These are phyloP conservation scores for Euwallacea similis DNA, from an alignment of 1,140 invertebrate species.

Conservation along the genomic window DNA sequence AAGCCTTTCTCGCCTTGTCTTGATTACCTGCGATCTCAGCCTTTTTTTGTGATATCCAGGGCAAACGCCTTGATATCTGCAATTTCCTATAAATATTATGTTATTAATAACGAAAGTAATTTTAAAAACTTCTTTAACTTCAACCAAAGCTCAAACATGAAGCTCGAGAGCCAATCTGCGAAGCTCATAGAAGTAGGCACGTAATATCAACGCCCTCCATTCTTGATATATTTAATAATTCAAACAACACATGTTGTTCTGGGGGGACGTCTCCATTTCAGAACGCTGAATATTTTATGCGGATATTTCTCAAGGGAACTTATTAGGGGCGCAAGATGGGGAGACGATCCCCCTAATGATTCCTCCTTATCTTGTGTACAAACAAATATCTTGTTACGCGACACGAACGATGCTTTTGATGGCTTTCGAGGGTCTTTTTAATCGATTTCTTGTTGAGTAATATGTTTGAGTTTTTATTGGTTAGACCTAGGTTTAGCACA, in stretches of 20 bases:
- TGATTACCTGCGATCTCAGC: neutral
- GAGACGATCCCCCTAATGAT: constrained; percentile 21
- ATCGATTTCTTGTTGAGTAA: neutral
- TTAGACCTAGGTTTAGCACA: too few relatives aligned
- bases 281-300: constrained; percentile 22
- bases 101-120: too few relatives aligned
- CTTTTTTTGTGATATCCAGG: too few relatives aligned
- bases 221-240: too few relatives aligned
- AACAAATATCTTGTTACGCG: constrained; percentile 32
- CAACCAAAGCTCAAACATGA: too few relatives aligned
- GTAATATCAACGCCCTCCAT: too few relatives aligned
- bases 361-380: constrained; percentile 32
- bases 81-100: too few relatives aligned
- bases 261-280: constrained; percentile 2
- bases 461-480: neutral
- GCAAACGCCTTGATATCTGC: too few relatives aligned
- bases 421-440: constrained; percentile 19
- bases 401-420: constrained; percentile 9
- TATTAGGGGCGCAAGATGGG: constrained; percentile 14
- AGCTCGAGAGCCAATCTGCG: too few relatives aligned
- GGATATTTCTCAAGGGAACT: constrained; percentile 20
- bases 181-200: too few relatives aligned
- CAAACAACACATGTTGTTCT: too few relatives aligned
- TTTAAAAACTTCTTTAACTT: too few relatives aligned
- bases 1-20: neutral